Conservation (phyloP, 2,797 vertebrate species). For the Thripadectes ignobilis region DNA sequence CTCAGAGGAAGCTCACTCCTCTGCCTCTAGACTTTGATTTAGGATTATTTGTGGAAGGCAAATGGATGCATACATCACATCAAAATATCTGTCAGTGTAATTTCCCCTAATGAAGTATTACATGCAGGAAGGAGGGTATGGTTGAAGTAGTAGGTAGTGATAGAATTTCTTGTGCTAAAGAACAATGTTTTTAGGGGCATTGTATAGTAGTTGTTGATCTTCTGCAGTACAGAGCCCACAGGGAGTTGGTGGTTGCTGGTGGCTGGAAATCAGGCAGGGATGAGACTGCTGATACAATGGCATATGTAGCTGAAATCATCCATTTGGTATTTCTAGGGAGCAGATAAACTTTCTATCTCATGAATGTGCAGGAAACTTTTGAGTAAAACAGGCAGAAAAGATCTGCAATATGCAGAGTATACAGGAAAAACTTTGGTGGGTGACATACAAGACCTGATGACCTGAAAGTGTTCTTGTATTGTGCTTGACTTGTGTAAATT, state of each 20-base stretch:
- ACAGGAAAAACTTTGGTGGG: background rate
- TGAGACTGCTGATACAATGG: background rate
- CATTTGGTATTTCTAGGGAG: background rate
- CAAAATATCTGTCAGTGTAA: background rate
- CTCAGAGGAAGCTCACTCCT: constrained; percentile 21
- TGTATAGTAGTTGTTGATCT: background rate
- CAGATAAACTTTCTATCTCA: background rate
- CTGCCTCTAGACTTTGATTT: constrained; percentile 31
- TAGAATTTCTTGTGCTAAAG: background rate
- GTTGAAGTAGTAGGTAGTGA: background rate
- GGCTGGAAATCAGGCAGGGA: background rate
- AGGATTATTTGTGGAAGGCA: constrained; percentile 30
- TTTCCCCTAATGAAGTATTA: background rate
- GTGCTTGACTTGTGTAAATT: background rate
- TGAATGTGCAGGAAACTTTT: background rate
- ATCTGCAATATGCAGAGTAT: background rate
- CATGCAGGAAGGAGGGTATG: background rate
- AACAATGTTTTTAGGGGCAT: background rate
- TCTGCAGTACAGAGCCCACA: background rate
- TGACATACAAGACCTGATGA: background rate
- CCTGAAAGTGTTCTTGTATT: background rate
- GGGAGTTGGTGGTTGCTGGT: background rate
- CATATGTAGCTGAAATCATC: background rate
- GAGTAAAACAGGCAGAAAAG: background rate
- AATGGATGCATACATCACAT: constrained; percentile 19